phyloP scores from a whole-genome alignment of 2,113 vertebrate species.

The Meriones unguiculatus region DNA sequence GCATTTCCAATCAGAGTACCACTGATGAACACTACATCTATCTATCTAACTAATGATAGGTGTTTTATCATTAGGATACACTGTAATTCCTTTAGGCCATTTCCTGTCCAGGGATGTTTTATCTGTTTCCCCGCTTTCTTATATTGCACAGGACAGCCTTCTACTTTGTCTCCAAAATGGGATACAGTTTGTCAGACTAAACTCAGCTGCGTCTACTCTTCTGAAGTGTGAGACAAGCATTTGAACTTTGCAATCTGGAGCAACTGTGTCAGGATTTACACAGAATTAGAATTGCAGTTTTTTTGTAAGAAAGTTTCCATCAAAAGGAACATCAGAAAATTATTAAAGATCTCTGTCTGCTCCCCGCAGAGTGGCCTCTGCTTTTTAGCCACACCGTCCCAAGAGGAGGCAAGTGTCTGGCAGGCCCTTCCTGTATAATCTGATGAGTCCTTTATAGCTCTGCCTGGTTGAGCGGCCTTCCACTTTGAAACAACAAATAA shows the following conservation, averaged over 20 bases:
- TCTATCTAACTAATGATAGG: neutral
- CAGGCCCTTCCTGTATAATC: neutral
- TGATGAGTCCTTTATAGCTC: neutral
- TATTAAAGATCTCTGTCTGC: neutral
- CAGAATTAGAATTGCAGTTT: neutral
- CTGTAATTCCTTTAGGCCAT: neutral
- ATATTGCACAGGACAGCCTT: neutral
- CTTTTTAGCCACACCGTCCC: neutral
- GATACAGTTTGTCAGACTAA: neutral
- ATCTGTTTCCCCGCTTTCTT: neutral
- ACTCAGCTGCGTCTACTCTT: neutral
- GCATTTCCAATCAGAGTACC: neutral
- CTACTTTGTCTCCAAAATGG: neutral
- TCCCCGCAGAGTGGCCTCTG: neutral
- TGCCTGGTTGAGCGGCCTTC: neutral
- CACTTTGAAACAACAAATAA: conserved; percentile 31
- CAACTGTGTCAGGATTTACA: neutral
- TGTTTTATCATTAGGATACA: conserved; percentile 17
- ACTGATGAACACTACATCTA: neutral
- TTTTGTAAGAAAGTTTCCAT: neutral
- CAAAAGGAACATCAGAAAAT: neutral
- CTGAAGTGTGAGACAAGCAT: neutral
- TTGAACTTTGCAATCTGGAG: neutral
- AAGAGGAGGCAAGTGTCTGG: neutral
- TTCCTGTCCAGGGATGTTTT: neutral